Conservation (phyloP, 2,113 vertebrate species). For the Zootoca vivipara region DNA sequence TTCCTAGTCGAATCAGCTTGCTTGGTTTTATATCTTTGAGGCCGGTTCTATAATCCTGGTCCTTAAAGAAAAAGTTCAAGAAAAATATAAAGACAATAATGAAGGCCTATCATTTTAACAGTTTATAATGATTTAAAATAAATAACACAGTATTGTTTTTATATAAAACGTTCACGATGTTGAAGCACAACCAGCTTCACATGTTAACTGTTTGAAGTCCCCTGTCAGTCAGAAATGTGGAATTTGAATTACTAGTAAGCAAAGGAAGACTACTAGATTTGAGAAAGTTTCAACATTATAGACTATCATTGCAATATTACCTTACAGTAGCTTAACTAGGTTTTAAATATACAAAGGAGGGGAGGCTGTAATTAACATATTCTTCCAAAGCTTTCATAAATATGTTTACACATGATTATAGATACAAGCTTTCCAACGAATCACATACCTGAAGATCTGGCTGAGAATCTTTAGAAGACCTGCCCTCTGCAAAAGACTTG, state of each 20-base stretch:
- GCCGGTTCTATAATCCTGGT: constrained; percentile 94
- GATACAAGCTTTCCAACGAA: background rate
- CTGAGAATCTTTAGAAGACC: constrained; percentile 77
- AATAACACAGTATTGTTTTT: background rate
- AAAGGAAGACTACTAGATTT: background rate
- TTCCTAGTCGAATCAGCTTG: constrained; percentile 89
- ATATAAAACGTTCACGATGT: background rate
- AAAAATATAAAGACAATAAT: constrained; percentile 52
- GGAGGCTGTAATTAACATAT: background rate
- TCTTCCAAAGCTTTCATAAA: background rate
- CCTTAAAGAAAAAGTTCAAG: constrained; percentile 79
- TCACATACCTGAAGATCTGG: constrained; percentile 79
- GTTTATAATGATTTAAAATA: background rate
- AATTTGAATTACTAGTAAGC: background rate
- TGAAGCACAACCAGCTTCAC: background rate
- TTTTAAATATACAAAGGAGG: background rate
- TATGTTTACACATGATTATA: background rate
- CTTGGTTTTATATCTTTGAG: constrained; percentile 87
- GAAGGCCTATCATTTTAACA: background rate
- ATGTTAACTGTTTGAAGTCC: background rate
- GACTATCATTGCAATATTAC: background rate
- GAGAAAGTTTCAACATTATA: background rate
- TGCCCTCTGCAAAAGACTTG: constrained; percentile 80
- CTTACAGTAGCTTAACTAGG: background rate
- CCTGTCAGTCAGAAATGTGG: background rate